A percentile compares a stretch with the other conserved stretches of the same genome.
Evolutionary conservation across 2,797 vertebrate species (phyloP).

Genomic region (Spea hammondii): DNA sequence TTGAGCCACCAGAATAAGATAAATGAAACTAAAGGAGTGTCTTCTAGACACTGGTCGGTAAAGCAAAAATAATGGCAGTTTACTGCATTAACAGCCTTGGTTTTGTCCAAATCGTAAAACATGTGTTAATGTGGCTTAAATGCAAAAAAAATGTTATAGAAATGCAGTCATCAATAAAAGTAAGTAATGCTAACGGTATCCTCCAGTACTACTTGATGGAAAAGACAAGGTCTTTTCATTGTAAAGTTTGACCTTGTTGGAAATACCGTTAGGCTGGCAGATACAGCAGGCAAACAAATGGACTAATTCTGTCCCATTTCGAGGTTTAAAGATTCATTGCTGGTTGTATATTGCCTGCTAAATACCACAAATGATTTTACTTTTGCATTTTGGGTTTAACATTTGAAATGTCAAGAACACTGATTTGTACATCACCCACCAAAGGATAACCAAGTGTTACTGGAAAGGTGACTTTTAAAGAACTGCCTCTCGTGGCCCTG

Average conservation of each 20-base stretch:
- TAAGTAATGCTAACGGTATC: constrained; percentile 35
- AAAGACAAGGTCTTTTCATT: constrained; percentile 22
- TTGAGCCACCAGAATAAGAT: constrained; percentile 15
- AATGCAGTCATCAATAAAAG: constrained; percentile 38
- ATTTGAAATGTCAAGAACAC: not conserved
- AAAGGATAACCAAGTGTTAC: not conserved
- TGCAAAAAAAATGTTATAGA: constrained; percentile 11
- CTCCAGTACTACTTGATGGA: constrained; percentile 17
- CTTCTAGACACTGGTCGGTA: constrained; percentile 8
- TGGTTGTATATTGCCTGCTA: constrained; percentile 12
- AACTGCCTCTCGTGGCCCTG: not conserved
- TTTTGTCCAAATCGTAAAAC: constrained; percentile 22
- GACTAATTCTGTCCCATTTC: constrained; percentile 20
- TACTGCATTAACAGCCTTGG: constrained; percentile 17
- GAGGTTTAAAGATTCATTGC: constrained; percentile 37
- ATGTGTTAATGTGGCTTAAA: constrained; percentile 19
- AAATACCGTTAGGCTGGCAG: not conserved
- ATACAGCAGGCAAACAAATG: constrained; percentile 27
- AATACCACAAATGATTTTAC: constrained; percentile 6
- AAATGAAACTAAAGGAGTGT: constrained; percentile 13
- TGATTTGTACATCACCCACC: not conserved
- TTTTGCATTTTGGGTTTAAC: not conserved
- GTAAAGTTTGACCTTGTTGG: constrained; percentile 42
- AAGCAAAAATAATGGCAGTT: constrained; percentile 21
- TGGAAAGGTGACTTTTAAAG: constrained; percentile 1